Evolutionary conservation across 1,140 invertebrate genomes (phyloP).

Genomic region (Triops cancriformis): DNA sequence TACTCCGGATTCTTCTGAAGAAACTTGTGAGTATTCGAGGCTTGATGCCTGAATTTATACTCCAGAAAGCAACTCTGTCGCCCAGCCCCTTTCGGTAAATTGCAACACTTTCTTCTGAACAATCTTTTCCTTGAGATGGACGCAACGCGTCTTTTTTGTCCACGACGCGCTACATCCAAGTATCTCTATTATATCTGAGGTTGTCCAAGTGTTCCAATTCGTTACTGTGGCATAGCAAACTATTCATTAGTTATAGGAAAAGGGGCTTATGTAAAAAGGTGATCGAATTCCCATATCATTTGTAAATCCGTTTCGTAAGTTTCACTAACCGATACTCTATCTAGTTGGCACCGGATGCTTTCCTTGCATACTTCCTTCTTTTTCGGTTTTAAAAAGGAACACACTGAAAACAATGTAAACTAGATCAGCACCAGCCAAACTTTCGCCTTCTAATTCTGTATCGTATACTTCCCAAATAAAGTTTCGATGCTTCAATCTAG

Average conservation of each 20-base stretch:
- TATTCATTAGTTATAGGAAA: no score
- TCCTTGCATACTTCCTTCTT: background rate
- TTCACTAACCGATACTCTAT: background rate
- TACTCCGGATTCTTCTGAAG: no score
- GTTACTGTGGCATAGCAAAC: no score
- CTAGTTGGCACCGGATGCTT: background rate
- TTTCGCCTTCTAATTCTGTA: background rate
- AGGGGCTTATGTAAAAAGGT: no score
- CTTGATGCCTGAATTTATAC: background rate
- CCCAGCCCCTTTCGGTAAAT: background rate
- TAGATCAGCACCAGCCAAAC: background rate
- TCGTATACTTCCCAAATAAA: no score
- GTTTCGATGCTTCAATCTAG: no score
- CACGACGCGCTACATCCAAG: no score
- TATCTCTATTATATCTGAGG: no score
- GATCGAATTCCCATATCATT: background rate
- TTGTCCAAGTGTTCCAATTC: no score
- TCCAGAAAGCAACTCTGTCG: background rate
- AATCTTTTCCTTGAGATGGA: background rate
- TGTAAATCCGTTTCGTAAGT: background rate
- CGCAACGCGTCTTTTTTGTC: no score
- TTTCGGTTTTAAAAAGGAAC: background rate
- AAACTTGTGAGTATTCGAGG: background rate
- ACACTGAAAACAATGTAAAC: background rate
- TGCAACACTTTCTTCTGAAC: background rate